These are phyloP conservation scores for Perizoma flavofasciatum DNA, from an alignment of 2,888 invertebrate genomes.

Conservation along the genomic window DNA sequence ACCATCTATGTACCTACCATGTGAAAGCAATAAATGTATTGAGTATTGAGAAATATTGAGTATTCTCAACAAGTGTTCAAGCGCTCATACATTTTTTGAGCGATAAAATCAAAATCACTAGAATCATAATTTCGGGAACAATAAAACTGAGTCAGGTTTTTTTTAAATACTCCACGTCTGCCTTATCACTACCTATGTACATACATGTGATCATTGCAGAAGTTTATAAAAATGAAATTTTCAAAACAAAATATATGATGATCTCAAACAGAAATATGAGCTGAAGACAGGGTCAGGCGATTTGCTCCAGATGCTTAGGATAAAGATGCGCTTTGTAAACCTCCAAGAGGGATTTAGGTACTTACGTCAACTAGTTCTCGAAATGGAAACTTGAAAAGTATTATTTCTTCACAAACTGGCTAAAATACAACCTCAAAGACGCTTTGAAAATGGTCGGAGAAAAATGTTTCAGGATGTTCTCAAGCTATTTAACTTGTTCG, in stretches of 20 bases:
- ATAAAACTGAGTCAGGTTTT: no score
- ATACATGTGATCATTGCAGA: no score
- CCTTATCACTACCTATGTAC: no score
- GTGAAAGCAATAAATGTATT: no score
- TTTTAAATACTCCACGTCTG: no score
- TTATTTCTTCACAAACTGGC: conserved; percentile 15
- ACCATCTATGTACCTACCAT: no score
- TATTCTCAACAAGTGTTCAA: no score
- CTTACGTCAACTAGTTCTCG: conserved; percentile 50
- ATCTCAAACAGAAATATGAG: conserved; percentile 59
- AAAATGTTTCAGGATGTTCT: neutral
- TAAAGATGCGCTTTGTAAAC: conserved; percentile 60
- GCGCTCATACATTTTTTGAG: no score
- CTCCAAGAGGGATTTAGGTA: conserved; percentile 57
- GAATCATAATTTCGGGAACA: no score
- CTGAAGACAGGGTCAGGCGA: conserved; percentile 55
- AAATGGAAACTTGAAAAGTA: conserved; percentile 26
- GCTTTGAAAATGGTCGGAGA: neutral
- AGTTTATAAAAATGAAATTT: conserved; percentile 36
- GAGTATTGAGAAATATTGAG: no score
- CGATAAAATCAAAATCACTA: no score
- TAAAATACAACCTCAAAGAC: conserved; percentile 4
- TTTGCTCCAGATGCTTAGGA: conserved; percentile 64
- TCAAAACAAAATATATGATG: conserved; percentile 54
- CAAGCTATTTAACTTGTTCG: no score